These are phyloP conservation scores for Equus quagga DNA, from an alignment of 2,113 vertebrate species.

Conservation along the genomic window DNA sequence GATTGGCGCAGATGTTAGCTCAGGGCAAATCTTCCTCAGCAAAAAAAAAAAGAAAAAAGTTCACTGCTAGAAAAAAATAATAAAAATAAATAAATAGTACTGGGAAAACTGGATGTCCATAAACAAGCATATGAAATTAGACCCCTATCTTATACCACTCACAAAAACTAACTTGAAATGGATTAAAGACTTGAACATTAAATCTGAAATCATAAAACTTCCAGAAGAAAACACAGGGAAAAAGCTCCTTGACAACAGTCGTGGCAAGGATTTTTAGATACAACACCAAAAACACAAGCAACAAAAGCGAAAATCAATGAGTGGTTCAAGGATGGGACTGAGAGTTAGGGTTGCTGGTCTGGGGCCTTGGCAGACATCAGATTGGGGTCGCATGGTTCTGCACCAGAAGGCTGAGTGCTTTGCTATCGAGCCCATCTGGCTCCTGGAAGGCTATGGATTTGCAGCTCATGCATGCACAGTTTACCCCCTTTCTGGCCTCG, in stretches of 20 bases:
- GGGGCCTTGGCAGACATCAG: not conserved
- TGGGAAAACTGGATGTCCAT: not conserved
- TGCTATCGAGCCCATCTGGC: not conserved
- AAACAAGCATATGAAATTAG: not conserved
- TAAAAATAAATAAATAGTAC: not conserved
- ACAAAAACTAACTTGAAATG: not conserved
- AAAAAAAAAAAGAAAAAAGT: no score
- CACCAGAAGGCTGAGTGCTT: not conserved
- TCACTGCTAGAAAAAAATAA: no score
- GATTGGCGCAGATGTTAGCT: no score
- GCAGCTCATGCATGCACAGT: not conserved
- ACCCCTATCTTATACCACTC: not conserved
- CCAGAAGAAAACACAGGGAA: not conserved
- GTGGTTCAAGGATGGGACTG: not conserved
- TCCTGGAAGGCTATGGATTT: not conserved
- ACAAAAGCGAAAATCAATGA: not conserved
- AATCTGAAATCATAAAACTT: not conserved
- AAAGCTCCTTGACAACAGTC: not conserved
- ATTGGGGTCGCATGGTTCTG: not conserved
- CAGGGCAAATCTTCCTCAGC: no score
- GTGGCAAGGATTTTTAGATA: not conserved
- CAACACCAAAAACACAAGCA: not conserved
- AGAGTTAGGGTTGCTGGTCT: not conserved
- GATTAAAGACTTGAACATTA: not conserved
- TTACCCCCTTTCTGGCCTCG: not conserved